Base-by-base conservation (phyloP, 30 jellyfish, hydroid and myxozoan species). In the Pseudorhiza aurosa region DNA sequence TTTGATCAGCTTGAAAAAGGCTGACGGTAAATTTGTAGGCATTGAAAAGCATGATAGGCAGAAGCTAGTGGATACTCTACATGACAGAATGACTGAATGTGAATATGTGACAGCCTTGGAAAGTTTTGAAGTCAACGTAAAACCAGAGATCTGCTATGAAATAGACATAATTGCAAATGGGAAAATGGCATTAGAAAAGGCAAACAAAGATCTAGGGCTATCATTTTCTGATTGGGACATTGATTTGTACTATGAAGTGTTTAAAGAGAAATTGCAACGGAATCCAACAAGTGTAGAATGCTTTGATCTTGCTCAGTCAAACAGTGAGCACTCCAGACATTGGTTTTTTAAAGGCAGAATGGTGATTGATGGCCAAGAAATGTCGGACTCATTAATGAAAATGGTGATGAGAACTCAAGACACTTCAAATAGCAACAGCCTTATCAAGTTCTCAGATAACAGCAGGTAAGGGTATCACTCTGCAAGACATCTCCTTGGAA, bases 211-310 rank as follows among this genome's bases (percentile, higher is more conserved):
- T 35, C 39, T 81, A 60, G 97, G 97, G 33, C 40, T 90, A 27
- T 88, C 97, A 9, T 83, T 90, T 75, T 92, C 77, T 65, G 85
- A 71, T 12, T 82, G 94, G 97, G 97, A 90, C 58, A 57, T 90
- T 21, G 92, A 82, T 30, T 67, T 69, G 65, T 90, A 90, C 44
- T 71, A 85, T 7, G 65, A 67, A 35, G 51, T 90, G 12, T 90
- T 90, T 49, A 71, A 47, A 18, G 94, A 75, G 8, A 68, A 65
- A 40, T 27, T 90, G 75, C 24, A 71, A 28, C 64, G 97, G 33
- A 90, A 90, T 57, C 97, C 97, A 31, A 83, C 97, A 49, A 90
- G 83, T 55, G 97, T 90, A 7, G 97, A 90, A 56, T 90, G 96
- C 63, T 90, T 90, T 75, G 97, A 90, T 75, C 75, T 90, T 6